Percentiles rank a stretch among this genome's conserved stretches.
Evolutionary conservation across 2,888 invertebrate species (phyloP).

Genomic region (Pterostichus niger): DNA sequence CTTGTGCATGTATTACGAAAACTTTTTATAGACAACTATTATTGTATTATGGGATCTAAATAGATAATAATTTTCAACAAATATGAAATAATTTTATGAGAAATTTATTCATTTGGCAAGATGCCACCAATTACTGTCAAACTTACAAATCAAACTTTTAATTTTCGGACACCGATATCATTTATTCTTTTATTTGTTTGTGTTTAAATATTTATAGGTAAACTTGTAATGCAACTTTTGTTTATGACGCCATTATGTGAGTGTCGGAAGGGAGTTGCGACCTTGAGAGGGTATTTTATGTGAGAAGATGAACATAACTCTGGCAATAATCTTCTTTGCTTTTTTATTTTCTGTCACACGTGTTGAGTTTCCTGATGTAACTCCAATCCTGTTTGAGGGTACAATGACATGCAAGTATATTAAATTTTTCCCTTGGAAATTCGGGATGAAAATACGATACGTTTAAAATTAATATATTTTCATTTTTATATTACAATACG

Average conservation of each 20-base stretch:
- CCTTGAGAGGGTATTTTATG: not conserved
- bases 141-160: conserved; percentile 8
- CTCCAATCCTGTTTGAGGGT: conserved; percentile 36
- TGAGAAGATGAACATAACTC: conserved; percentile 11
- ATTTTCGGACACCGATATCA: conserved; percentile 5
- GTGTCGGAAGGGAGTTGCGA: not conserved
- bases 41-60: too few species aligned
- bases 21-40: too few species aligned
- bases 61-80: too few species aligned
- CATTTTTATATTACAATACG: not conserved
- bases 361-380: conserved; percentile 31
- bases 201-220: not conserved
- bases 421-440: conserved; percentile 21
- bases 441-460: not conserved
- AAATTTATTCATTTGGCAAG: not conserved
- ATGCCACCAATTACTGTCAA: conserved; percentile 46
- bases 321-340: not conserved
- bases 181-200: not conserved
- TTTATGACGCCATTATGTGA: conserved; percentile 13
- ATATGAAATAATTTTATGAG: too few species aligned
- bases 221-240: conserved; percentile 19
- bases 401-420: conserved; percentile 42
- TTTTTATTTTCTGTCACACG: conserved; percentile 21
- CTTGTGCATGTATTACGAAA: too few species aligned
- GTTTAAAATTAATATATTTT: conserved; percentile 41